A percentile compares a stretch with the other conserved stretches of the same genome.
phyloP scores from a whole-genome alignment of 2,113 vertebrate genomes.

The Mola mola region DNA sequence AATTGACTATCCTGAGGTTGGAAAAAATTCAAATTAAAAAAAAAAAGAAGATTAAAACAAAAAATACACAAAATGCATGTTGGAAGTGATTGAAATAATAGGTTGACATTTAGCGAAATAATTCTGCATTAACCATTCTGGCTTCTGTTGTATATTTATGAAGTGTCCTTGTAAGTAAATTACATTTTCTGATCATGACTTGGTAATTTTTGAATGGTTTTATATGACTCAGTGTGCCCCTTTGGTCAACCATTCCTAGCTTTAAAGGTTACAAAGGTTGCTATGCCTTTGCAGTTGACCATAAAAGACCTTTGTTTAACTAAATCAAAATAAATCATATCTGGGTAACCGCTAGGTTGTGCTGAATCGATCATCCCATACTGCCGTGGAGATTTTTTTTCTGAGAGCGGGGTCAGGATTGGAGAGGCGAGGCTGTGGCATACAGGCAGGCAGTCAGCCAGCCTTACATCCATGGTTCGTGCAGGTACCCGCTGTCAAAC shows the following conservation, averaged over 20 bases:
- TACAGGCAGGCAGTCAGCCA: constrained; percentile 42
- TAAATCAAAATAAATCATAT: constrained; percentile 62
- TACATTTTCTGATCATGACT: constrained; percentile 12
- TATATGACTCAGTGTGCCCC: constrained; percentile 38
- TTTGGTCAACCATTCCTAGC: constrained; percentile 17
- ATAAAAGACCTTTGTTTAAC: constrained; percentile 60
- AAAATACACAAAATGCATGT: too few species aligned
- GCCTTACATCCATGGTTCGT: constrained; percentile 57
- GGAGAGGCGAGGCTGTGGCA: constrained; percentile 42
- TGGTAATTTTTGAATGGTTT: constrained; percentile 45
- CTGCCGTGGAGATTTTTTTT: constrained; percentile 59
- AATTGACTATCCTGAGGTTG: too few species aligned
- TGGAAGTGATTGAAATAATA: too few species aligned
- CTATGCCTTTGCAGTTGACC: constrained; percentile 56
- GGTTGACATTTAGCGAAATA: too few species aligned
- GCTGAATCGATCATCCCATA: constrained; percentile 67
- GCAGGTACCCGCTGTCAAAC: constrained; percentile 66
- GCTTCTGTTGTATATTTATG: not conserved
- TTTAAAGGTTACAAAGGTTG: constrained; percentile 58
- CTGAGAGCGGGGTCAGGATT: constrained; percentile 43
- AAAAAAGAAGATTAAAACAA: too few species aligned
- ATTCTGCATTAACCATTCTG: not conserved
- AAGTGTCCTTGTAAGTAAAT: constrained; percentile 4
- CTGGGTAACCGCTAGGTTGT: constrained; percentile 45
- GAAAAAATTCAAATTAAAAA: too few species aligned